Base-by-base conservation (phyloP, 2,888 invertebrate species). In the Thera obeliscata region DNA sequence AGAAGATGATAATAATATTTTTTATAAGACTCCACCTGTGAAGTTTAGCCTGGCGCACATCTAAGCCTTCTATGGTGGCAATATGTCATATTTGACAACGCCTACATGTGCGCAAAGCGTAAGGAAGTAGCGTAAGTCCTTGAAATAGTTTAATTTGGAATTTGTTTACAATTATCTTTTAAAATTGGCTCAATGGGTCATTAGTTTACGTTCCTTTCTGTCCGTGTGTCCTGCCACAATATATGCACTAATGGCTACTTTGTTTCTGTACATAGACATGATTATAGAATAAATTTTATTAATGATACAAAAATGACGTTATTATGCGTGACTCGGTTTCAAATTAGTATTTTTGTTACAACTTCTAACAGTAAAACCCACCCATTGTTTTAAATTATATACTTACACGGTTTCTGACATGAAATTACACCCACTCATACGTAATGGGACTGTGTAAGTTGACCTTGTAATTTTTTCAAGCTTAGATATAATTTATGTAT, bases 221-320 rank as follows among this genome's bases (percentile, higher is more conserved):
- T 9, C 50, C 49, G 73, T 70, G 67, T 67, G 59, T 71, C 67
- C 50, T 59, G 50, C 48, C 2, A n/a, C 36, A 36, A 48, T 50
- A 64, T 63, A 22, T 66, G 69, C 49, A 61, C 61, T 70, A 73
- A 73, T 73, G 71, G 62, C 38, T 52, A 62, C 69, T 71, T 72
- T 66, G 62, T 64, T 64, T 64, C 61, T 58, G 61, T 60, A 61
- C 61, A 71, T 64, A 52, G 54, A 48, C 54, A 58, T 55, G 55
- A 63, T 22, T 67, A 67, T 66, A 8, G 36, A 61, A 66, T 64
- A 64, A 52, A 64, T 71, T 57, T 60, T 56, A 58, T 66, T 38
- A 68, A 67, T 69, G 58, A 66, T 56, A 56, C 49, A 9, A 38
- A 66, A 57, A 69, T 67, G 71, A 68, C 67, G 67, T 9, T 58